phyloP scores from a whole-genome alignment of 2,113 vertebrate genomes.

The Pipra filicauda region DNA sequence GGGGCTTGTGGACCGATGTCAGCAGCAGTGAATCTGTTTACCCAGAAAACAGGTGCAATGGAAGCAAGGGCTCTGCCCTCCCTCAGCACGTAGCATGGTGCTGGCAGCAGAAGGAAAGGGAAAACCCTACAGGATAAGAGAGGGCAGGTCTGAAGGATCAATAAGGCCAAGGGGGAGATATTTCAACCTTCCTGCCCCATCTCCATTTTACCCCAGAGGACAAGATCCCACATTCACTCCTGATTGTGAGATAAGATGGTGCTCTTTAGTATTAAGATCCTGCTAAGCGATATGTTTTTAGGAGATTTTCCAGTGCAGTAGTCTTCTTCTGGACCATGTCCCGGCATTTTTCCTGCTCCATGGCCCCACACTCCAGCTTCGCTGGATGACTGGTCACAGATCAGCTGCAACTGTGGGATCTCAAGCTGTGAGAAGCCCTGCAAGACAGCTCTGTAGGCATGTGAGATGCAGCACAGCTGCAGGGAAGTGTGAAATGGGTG shows the following conservation, averaged over 20 bases:
- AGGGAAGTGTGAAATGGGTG: background rate
- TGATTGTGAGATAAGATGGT: background rate
- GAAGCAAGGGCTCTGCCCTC: background rate
- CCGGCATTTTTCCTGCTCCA: background rate
- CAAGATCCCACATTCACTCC: background rate
- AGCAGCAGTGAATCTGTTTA: background rate
- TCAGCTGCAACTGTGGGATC: conserved; percentile 12
- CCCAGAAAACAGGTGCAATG: background rate
- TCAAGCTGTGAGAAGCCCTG: background rate
- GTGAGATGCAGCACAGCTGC: background rate
- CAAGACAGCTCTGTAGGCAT: background rate
- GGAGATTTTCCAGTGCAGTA: background rate
- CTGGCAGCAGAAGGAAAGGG: background rate
- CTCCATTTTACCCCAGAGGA: background rate
- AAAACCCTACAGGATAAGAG: background rate
- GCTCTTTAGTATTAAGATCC: background rate
- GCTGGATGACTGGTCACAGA: background rate
- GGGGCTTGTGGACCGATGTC: background rate
- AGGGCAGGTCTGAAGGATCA: background rate
- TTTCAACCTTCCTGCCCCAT: background rate
- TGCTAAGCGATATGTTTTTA: background rate
- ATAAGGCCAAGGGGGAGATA: background rate
- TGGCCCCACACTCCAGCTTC: background rate
- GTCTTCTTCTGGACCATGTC: background rate
- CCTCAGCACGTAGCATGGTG: accelerated